Base-by-base conservation (phyloP, 2,888 invertebrate species). In the Melanophora roralis region DNA sequence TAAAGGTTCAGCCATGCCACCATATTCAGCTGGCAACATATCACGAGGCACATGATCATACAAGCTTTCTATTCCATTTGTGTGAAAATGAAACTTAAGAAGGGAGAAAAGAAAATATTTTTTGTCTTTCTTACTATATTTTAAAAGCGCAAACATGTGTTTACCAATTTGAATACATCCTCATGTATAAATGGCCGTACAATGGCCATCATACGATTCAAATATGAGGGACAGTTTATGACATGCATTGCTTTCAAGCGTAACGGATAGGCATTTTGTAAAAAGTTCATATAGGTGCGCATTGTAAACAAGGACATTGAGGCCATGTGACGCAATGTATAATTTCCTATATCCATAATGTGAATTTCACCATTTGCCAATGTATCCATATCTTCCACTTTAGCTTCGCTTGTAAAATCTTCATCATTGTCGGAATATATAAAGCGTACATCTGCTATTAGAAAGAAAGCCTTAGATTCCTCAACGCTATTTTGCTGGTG, bases 341-440 rank as follows among this genome's bases (percentile, higher is more conserved):
- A 92, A 69, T 93, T 93, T 0, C 91, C 91, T 85, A 94, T 92
- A 86, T 94, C 94, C 81, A 94, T 94, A 55, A 94, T 93, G 0
- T 94, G 93, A 53, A 94, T 91, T 86, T 94, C 94, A 6, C 94
- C 94, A 27, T 1, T 84, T n/a, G 86, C 85, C 32, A 86, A 59
- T 1, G 81, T 47, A 0, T 84, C 83, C 49, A 93, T 91, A 51
- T 55, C 21, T 7, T 53, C 62, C 2, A 38, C 62, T 21, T 60
- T 55, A 0, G 12, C 19, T 9, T 53, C 60, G 2, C 59, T 36
- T 1, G 16, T 53, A 11, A n/a, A 65, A 12, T 57, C 47, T 21
- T 45, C 36, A 19, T 73, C 68, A n/a, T 74, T 64, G 53, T 85
- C 85, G 6, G 76, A 32, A 40, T 67, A 64, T 0, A 84, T 84